These are phyloP conservation scores for Otus scops DNA, from an alignment of 2,797 vertebrate genomes.

Conservation along the genomic window DNA sequence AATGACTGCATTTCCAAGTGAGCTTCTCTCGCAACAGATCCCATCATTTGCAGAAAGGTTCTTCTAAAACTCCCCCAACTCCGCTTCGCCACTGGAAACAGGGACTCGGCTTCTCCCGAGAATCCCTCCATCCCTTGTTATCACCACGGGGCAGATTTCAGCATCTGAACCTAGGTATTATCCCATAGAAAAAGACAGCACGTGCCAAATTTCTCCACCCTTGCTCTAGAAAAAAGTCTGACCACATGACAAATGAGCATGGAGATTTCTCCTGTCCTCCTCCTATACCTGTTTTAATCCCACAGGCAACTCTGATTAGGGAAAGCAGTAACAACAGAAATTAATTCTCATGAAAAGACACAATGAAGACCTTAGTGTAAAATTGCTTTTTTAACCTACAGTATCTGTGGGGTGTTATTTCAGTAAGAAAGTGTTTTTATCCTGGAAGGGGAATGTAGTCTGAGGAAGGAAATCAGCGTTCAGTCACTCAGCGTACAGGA, in stretches of 20 bases:
- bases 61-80: background rate
- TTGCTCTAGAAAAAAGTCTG: background rate
- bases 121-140: background rate
- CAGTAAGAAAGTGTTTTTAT: background rate
- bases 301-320: background rate
- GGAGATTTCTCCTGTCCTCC: background rate
- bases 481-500: background rate
- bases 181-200: background rate
- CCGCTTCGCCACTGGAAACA: background rate
- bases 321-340: background rate
- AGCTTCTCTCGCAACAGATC: background rate
- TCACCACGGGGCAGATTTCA: background rate
- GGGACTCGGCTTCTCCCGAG: rapidly evolving
- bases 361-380: background rate
- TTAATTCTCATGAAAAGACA: background rate
- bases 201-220: background rate
- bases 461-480: background rate
- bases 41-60: background rate
- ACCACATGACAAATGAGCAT: background rate
- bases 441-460: background rate
- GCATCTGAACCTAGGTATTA: background rate
- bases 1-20: background rate
- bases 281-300: background rate
- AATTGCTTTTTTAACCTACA: background rate
- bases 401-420: background rate